Conservation (phyloP, 1,140 invertebrate genomes). For the Brachionus koreanus region DNA sequence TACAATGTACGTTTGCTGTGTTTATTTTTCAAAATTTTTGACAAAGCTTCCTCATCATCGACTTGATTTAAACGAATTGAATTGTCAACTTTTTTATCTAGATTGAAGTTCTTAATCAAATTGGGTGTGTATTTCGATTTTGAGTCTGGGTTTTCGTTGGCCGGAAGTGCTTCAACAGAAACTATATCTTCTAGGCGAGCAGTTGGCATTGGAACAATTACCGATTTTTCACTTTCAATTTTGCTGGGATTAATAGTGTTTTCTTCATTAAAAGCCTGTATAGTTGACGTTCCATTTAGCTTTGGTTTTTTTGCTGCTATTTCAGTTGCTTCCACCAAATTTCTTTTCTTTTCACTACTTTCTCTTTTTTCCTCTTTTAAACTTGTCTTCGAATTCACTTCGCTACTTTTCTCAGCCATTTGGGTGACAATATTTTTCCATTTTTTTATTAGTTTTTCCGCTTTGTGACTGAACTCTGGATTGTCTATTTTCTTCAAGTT, state of each 20-base stretch:
- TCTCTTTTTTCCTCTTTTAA: neutral
- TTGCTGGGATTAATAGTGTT: neutral
- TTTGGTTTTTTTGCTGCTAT: neutral
- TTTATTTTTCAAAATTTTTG: slow-evolving; percentile 28
- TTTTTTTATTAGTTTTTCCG: neutral
- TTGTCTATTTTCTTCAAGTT: slow-evolving; percentile 19
- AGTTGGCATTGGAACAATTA: slow-evolving; percentile 34
- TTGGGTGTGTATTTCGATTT: neutral
- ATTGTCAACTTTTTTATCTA: neutral
- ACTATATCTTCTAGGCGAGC: slow-evolving; percentile 17
- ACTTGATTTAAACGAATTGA: neutral
- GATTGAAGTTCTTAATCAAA: neutral
- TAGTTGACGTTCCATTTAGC: neutral
- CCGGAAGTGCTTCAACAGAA: neutral
- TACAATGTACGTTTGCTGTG: slow-evolving; percentile 29
- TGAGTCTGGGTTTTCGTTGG: neutral
- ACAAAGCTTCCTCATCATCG: slow-evolving; percentile 2
- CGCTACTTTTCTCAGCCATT: neutral
- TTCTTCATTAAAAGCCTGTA: neutral
- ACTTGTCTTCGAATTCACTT: neutral
- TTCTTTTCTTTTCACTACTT: neutral
- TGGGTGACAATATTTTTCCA: slow-evolving; percentile 27
- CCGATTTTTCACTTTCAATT: neutral
- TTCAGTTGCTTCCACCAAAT: neutral
- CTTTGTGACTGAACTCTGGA: neutral